Evolutionary conservation across 2,113 vertebrate genomes (phyloP).

Genomic region (Cromileptes altivelis): DNA sequence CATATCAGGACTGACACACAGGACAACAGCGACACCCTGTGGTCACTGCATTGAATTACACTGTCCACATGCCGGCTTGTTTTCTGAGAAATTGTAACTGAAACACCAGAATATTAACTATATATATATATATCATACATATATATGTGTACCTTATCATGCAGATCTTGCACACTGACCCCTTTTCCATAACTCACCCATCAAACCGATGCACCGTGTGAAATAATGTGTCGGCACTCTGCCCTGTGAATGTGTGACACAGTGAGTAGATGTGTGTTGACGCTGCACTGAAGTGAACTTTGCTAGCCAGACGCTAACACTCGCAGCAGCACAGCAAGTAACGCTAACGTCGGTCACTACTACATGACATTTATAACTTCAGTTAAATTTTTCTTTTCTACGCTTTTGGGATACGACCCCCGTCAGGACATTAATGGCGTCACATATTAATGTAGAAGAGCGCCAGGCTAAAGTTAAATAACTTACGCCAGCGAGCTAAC

Average conservation of each 20-base stretch:
- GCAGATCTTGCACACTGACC: neutral
- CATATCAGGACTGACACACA: neutral
- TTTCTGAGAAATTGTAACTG: neutral
- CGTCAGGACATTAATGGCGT: neutral
- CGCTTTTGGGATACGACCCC: neutral
- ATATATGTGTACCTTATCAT: neutral
- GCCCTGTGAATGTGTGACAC: neutral
- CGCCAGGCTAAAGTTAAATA: neutral
- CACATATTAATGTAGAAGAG: neutral
- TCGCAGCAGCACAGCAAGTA: neutral
- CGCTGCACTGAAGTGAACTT: constrained; percentile 28
- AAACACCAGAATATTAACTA: neutral
- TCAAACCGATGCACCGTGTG: too few relatives aligned
- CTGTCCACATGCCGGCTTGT: neutral
- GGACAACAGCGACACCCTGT: constrained; percentile 12
- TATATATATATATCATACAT: neutral
- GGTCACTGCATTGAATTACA: neutral
- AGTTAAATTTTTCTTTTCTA: neutral
- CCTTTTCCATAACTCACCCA: neutral
- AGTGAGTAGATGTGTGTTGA: neutral
- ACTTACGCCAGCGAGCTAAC: neutral
- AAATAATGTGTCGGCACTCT: too few relatives aligned
- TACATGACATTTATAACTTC: neutral
- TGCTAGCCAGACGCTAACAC: constrained; percentile 26
- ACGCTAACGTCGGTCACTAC: neutral